Percentiles rank a stretch among this genome's conserved stretches.
These are phyloP conservation scores for Trypoxylus dichotomus DNA, from an alignment of 1,140 invertebrate genomes.

Conservation along the genomic window DNA sequence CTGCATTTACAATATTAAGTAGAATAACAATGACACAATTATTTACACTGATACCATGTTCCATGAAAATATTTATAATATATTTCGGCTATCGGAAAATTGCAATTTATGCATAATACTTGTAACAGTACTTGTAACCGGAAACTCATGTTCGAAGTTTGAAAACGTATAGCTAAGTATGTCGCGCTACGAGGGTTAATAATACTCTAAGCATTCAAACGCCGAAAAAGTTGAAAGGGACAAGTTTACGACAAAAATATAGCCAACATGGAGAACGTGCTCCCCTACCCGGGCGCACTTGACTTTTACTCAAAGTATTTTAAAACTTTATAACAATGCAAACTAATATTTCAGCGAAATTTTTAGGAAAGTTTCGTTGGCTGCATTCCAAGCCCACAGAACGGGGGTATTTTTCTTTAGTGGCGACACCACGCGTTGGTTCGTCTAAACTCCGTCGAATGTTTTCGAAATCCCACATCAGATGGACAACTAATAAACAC, in stretches of 20 bases:
- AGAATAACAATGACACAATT: no score
- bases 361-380: constrained; percentile 17
- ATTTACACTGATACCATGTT: no score
- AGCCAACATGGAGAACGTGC: background rate
- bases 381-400: constrained; percentile 16
- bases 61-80: no score
- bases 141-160: background rate
- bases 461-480: constrained; percentile 18
- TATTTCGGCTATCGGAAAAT: no score
- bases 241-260: background rate
- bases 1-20: no score
- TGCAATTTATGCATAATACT: no score
- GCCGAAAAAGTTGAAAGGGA: background rate
- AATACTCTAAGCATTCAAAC: background rate
- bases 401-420: constrained; percentile 18
- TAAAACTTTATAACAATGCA: constrained; percentile 26
- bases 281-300: background rate
- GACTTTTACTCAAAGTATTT: constrained; percentile 20
- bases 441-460: constrained; percentile 19
- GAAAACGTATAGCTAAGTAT: background rate
- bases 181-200: background rate
- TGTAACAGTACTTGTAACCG: background rate
- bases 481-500: constrained; percentile 22
- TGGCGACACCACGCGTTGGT: constrained; percentile 21
- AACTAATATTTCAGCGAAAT: constrained; percentile 21